These are phyloP conservation scores for Acipenser ruthenus DNA, from an alignment of 2,797 vertebrate genomes.

Conservation along the genomic window DNA sequence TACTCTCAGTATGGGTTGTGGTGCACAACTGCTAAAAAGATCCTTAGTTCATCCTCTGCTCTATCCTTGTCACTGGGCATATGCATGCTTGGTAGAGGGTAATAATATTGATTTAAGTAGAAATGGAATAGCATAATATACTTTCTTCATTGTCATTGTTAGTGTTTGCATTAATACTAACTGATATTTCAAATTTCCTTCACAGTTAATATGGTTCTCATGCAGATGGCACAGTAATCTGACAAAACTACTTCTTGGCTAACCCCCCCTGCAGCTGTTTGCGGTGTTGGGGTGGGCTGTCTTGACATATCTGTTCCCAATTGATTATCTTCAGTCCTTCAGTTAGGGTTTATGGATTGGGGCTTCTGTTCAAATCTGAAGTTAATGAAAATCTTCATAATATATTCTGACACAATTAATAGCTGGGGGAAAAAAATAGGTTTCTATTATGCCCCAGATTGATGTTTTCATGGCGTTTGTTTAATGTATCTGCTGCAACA, in stretches of 20 bases:
- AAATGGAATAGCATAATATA: background rate
- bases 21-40: too few species aligned
- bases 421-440: slow-evolving; percentile 9
- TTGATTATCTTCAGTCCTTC: background rate
- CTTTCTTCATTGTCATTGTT: background rate
- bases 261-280: background rate
- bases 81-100: too few species aligned
- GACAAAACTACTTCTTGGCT: background rate
- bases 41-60: too few species aligned
- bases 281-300: background rate
- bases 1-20: too few species aligned
- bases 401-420: slow-evolving; percentile 15
- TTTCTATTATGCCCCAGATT: slow-evolving; percentile 11
- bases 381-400: slow-evolving; percentile 13
- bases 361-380: background rate
- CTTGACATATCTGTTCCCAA: slow-evolving; percentile 25
- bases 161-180: background rate
- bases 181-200: background rate
- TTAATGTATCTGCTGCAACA: slow-evolving; percentile 6
- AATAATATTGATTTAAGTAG: too few species aligned
- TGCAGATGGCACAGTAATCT: background rate
- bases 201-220: background rate
- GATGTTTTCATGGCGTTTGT: slow-evolving; percentile 13
- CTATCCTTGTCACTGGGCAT: too few species aligned
- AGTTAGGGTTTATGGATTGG: background rate